phyloP scores from a whole-genome alignment of 2,888 invertebrate genomes.

The Drosophila rubida region DNA sequence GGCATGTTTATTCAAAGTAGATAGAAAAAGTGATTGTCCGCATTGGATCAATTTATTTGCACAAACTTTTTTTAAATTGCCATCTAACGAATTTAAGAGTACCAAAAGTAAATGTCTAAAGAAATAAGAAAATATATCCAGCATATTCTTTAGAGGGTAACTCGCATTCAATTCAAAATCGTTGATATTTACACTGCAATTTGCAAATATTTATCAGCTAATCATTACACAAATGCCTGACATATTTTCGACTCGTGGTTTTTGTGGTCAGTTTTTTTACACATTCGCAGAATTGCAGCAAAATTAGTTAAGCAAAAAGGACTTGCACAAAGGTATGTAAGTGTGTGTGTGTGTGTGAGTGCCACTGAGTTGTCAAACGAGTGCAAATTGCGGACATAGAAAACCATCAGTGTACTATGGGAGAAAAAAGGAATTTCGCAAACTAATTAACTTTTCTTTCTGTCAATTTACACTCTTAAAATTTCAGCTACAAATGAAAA shows the following conservation, averaged over 20 bases:
- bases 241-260: slow-evolving; percentile 46
- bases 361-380: slow-evolving; percentile 44
- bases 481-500: too few species aligned
- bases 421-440: not conserved
- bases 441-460: not conserved
- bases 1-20: too few species aligned
- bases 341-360: slow-evolving; percentile 1
- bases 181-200: not conserved
- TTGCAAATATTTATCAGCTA: slow-evolving; percentile 13
- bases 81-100: too few species aligned
- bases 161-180: not conserved
- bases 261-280: slow-evolving; percentile 31
- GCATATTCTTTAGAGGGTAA: not conserved
- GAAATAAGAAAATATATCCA: not conserved
- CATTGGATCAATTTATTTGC: too few species aligned
- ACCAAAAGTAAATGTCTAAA: not conserved
- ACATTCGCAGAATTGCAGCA: slow-evolving; percentile 34
- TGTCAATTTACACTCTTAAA: too few species aligned
- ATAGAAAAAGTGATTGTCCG: too few species aligned
- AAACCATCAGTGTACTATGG: slow-evolving; percentile 33
- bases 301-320: slow-evolving; percentile 64
- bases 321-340: not conserved
- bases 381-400: slow-evolving; percentile 33
- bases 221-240: slow-evolving; percentile 45
- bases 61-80: too few species aligned